A percentile compares a stretch with the other conserved stretches of the same genome.
Evolutionary conservation across 1,140 invertebrate species (phyloP).

Genomic region (Holotrichia oblita): DNA sequence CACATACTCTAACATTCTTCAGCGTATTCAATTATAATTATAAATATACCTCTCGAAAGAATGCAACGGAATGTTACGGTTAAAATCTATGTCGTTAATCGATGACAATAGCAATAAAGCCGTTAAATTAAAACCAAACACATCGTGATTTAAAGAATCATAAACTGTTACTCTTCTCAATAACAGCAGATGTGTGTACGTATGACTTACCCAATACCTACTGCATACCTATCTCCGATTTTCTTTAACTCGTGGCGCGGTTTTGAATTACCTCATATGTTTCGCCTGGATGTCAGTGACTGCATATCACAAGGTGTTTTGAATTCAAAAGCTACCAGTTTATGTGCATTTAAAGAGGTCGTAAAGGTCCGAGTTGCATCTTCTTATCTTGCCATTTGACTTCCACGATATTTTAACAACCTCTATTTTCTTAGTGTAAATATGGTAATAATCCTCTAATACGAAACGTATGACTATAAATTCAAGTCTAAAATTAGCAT

Average conservation of each 20-base stretch:
- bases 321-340: conserved; percentile 1
- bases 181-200: neutral
- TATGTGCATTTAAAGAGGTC: conserved; percentile 6
- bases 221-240: neutral
- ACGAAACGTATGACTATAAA: neutral
- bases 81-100: neutral
- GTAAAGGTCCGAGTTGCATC: conserved; percentile 5
- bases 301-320: neutral
- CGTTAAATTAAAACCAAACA: neutral
- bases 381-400: conserved; percentile 6
- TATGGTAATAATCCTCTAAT: neutral
- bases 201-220: neutral
- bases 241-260: neutral
- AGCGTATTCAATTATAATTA: too few relatives aligned
- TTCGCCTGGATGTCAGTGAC: neutral
- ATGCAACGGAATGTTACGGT: too few relatives aligned
- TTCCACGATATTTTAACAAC: neutral
- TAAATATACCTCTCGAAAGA: too few relatives aligned
- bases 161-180: neutral
- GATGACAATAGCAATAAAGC: neutral
- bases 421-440: neutral
- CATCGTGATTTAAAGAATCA: neutral
- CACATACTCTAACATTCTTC: too few relatives aligned
- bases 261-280: conserved; percentile 12
- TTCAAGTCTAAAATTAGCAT: neutral